Evolutionary conservation across 2,797 vertebrate species (phyloP).

Genomic region (Anolis apletophallus): DNA sequence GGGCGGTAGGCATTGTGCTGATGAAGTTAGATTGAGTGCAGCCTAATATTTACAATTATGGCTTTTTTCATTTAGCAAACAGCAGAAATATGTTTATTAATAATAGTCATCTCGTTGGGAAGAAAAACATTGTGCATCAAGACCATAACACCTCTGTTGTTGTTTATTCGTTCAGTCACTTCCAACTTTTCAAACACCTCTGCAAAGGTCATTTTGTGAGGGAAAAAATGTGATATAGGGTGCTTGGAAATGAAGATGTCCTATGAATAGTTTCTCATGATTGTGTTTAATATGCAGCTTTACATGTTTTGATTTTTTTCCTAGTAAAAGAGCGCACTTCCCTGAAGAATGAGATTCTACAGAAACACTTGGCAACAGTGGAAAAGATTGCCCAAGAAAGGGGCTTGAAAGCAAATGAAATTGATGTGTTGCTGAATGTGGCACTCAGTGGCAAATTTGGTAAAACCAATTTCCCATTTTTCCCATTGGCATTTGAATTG

Average conservation of each 20-base stretch:
- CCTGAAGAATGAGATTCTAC: conserved; percentile 76
- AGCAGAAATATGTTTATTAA: neutral
- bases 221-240: too few relatives aligned
- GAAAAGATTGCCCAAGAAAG: conserved; percentile 83
- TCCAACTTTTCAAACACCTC: too few relatives aligned
- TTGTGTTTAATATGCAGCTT: conserved; percentile 20
- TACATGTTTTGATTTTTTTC: conserved; percentile 29
- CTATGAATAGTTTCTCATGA: neutral
- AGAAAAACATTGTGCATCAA: neutral
- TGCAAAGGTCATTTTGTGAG: neutral
- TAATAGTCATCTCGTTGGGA: neutral
- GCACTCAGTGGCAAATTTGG: conserved; percentile 89
- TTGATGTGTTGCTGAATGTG: conserved; percentile 85
- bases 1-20: too few relatives aligned
- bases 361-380: conserved; percentile 82
- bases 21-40: too few relatives aligned
- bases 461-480: conserved; percentile 67
- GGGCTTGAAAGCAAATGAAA: conserved; percentile 85
- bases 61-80: neutral
- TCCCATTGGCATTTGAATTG: neutral
- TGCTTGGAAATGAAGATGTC: neutral
- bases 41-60: neutral
- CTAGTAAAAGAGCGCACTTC: conserved; percentile 80
- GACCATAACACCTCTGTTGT: neutral
- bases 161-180: too few relatives aligned